phyloP scores from a whole-genome alignment of 2,888 invertebrate species.

The Drosophila greeni region DNA sequence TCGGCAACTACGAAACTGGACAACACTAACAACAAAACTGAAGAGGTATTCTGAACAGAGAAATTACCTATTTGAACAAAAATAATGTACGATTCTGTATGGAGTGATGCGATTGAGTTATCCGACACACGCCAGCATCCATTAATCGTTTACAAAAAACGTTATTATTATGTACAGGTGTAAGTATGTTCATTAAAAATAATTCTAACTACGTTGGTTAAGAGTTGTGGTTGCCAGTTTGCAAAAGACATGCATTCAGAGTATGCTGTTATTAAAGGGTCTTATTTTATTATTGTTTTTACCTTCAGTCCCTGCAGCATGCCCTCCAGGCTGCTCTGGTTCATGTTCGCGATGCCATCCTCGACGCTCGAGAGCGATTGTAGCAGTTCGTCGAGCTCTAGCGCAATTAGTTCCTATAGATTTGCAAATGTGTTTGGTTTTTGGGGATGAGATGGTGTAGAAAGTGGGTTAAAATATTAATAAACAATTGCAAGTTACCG shows the following conservation, averaged over 20 bases:
- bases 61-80: slow-evolving; percentile 28
- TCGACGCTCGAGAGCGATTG: slow-evolving; percentile 85
- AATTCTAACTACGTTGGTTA: slow-evolving; percentile 39
- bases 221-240: slow-evolving; percentile 11
- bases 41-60: slow-evolving; percentile 30
- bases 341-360: slow-evolving; percentile 84
- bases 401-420: slow-evolving; percentile 82
- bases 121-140: slow-evolving; percentile 73
- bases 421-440: slow-evolving; percentile 33
- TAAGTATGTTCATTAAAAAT: slow-evolving; percentile 44
- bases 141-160: slow-evolving; percentile 61
- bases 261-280: slow-evolving; percentile 63
- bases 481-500: slow-evolving; percentile 38
- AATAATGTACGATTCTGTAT: slow-evolving; percentile 67
- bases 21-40: slow-evolving; percentile 32
- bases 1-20: slow-evolving; percentile 51
- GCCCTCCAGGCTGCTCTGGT: slow-evolving; percentile 84
- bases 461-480: slow-evolving; percentile 59
- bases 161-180: slow-evolving; percentile 47
- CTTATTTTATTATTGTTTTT: slow-evolving; percentile 72
- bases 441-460: slow-evolving; percentile 33
- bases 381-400: slow-evolving; percentile 85
- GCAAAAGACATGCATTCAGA: slow-evolving; percentile 42
- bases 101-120: slow-evolving; percentile 74
- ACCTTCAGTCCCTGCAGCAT: slow-evolving; percentile 87